phyloP scores from a whole-genome alignment of 2,113 vertebrate species.

The Aptenodytes patagonicus region DNA sequence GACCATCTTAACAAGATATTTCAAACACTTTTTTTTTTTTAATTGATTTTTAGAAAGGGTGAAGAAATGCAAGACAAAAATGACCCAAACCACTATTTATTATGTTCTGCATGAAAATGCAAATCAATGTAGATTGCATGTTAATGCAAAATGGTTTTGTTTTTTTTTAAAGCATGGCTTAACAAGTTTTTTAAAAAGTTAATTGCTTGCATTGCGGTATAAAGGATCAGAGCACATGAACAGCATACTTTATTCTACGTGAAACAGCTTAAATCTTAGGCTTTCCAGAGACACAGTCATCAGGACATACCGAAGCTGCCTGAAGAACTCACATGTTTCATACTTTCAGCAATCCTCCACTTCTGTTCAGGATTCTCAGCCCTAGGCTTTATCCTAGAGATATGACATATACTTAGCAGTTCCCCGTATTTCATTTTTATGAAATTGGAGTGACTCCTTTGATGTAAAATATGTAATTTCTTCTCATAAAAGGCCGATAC shows the following conservation, averaged over 20 bases:
- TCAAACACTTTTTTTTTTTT: neutral
- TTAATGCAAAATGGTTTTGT: neutral
- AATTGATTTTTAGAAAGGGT: neutral
- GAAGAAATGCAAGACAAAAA: neutral
- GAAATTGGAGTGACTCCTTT: constrained; percentile 7
- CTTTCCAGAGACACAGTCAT: neutral
- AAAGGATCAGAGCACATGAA: neutral
- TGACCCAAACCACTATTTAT: neutral
- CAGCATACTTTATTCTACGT: neutral
- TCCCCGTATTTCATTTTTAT: constrained; percentile 35
- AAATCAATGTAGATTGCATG: neutral
- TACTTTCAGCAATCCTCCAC: neutral
- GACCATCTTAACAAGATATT: neutral
- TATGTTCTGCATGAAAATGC: neutral
- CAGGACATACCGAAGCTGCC: neutral
- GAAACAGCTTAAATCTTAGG: neutral
- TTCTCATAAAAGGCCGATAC: constrained; percentile 20
- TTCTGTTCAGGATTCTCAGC: neutral
- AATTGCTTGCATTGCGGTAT: neutral
- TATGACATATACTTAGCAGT: neutral
- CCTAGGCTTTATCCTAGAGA: neutral
- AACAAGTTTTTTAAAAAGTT: neutral
- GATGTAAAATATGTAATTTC: constrained; percentile 32
- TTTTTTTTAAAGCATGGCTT: neutral
- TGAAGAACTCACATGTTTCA: neutral